Conservation (phyloP, 2,113 vertebrate species). For the Centropus unirufus region DNA sequence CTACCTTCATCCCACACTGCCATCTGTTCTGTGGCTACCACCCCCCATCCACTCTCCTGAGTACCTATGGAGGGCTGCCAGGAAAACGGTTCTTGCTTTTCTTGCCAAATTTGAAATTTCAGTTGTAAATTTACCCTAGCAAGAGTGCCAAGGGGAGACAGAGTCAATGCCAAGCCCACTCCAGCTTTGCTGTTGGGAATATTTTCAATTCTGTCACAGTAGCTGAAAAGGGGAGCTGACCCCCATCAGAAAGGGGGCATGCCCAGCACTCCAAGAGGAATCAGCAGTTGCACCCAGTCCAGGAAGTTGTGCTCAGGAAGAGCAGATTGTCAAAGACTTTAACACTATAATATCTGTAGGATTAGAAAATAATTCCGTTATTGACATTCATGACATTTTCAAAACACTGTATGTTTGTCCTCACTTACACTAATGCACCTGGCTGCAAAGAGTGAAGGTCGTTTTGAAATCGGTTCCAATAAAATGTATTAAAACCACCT, state of each 20-base stretch:
- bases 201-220: conserved; percentile 29
- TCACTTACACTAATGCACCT: not conserved
- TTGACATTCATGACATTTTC: not conserved
- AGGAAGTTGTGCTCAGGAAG: not conserved
- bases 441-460: not conserved
- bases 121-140: conserved; percentile 48
- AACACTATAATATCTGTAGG: not conserved
- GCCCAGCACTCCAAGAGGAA: not conserved
- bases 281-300: not conserved
- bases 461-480: not conserved
- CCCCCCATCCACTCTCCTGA: conserved; percentile 20
- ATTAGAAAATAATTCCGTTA: not conserved
- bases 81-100: conserved; percentile 48
- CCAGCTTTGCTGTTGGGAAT: conserved; percentile 14
- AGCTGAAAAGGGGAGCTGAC: not conserved
- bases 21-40: conserved; percentile 56
- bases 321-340: not conserved
- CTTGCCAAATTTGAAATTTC: conserved; percentile 63
- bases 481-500: not conserved
- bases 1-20: conserved; percentile 26
- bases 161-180: conserved; percentile 10
- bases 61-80: conserved; percentile 42
- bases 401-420: not conserved
- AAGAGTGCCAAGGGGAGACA: conserved; percentile 34
- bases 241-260: not conserved